These are phyloP conservation scores for Botia almorhae DNA, from an alignment of 2,797 vertebrate genomes.

Conservation along the genomic window DNA sequence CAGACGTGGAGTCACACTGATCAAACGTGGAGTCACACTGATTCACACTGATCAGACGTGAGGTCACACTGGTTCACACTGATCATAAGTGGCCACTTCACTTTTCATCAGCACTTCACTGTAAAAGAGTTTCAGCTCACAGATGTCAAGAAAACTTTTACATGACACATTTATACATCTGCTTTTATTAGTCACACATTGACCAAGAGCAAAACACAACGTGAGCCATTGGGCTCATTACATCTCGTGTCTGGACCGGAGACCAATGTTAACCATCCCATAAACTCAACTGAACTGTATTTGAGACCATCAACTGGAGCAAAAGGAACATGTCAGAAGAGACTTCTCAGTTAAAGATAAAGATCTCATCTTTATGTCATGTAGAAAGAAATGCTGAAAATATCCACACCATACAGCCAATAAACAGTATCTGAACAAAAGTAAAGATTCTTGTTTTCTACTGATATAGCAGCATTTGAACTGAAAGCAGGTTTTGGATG, in stretches of 20 bases:
- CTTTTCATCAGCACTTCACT: no score
- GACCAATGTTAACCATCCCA: background rate
- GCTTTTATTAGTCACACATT: background rate
- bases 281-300: background rate
- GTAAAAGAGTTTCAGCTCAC: background rate
- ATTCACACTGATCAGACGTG: no score
- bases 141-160: background rate
- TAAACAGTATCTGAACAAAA: background rate
- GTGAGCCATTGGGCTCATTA: background rate
- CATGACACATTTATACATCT: background rate
- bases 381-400: background rate
- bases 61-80: no score
- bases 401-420: background rate
- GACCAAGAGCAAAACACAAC: background rate
- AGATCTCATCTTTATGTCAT: background rate
- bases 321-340: background rate
- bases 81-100: no score
- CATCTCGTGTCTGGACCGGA: background rate
- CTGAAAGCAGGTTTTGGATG: background rate
- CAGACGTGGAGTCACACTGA: no score
- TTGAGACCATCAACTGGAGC: slow-evolving; percentile 4
- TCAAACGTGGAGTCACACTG: no score
- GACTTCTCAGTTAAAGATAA: background rate
- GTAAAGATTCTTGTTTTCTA: background rate
- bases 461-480: background rate